Percentiles rank a stretch among this genome's conserved stretches.
Evolutionary conservation across 2,113 vertebrate genomes (phyloP).

Genomic region (Propithecus coquereli): DNA sequence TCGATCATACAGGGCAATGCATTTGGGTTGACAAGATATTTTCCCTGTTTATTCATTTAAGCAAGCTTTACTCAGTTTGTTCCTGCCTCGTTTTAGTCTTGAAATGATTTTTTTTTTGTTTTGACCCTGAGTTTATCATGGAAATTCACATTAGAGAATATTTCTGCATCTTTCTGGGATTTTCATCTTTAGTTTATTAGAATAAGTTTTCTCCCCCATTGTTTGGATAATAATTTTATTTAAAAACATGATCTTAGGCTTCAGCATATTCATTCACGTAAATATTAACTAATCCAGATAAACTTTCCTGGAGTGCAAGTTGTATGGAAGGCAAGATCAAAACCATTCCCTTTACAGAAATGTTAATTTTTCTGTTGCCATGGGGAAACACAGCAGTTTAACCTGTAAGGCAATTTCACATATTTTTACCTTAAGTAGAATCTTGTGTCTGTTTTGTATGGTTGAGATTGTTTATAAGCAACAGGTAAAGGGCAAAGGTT

Average conservation of each 20-base stretch:
- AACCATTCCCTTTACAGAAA: constrained; percentile 3
- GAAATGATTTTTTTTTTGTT: not conserved
- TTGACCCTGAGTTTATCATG: not conserved
- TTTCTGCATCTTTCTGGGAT: not conserved
- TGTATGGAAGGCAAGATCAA: not conserved
- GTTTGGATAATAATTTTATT: not conserved
- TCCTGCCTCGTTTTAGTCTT: not conserved
- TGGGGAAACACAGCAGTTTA: not conserved
- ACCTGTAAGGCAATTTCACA: not conserved
- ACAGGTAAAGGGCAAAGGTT: not conserved
- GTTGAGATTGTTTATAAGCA: not conserved
- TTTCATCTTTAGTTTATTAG: constrained; percentile 29
- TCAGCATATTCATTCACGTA: not conserved
- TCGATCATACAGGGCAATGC: not conserved
- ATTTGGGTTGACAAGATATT: not conserved
- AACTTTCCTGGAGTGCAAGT: constrained; percentile 20
- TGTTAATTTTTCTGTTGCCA: not conserved
- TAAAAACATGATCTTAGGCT: not conserved
- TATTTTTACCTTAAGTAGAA: not conserved
- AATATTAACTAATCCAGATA: constrained; percentile 7
- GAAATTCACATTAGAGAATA: not conserved
- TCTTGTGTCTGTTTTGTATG: not conserved
- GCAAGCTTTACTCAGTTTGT: not conserved
- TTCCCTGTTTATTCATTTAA: not conserved
- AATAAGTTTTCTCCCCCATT: not conserved